phyloP scores from a whole-genome alignment of 2,888 invertebrate genomes.

The Cylindroiulus punctatus region DNA sequence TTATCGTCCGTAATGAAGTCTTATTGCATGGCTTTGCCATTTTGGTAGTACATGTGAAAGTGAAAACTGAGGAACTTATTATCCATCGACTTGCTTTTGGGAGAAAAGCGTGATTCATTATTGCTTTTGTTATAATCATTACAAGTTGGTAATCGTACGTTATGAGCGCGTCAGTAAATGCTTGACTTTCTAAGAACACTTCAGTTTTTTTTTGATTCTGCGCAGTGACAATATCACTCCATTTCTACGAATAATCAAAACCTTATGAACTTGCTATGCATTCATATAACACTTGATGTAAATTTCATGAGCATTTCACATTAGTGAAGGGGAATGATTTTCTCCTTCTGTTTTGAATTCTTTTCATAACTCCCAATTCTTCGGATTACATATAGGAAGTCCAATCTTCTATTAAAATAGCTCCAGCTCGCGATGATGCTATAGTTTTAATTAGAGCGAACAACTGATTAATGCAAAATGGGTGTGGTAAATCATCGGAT shows the following conservation, averaged over 20 bases:
- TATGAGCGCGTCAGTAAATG: too few relatives aligned
- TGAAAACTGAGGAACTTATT: background rate
- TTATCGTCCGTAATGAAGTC: background rate
- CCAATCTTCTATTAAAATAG: background rate
- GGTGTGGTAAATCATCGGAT: background rate
- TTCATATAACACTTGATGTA: background rate
- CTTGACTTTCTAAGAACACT: too few relatives aligned
- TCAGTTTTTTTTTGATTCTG: too few relatives aligned
- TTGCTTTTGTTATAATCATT: background rate
- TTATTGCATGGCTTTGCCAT: background rate
- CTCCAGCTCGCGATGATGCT: background rate
- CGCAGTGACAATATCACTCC: background rate
- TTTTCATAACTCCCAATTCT: background rate
- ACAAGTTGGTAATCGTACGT: too few relatives aligned
- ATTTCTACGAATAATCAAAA: background rate
- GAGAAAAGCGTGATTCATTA: background rate
- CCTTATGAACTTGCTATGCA: background rate
- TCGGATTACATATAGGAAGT: background rate
- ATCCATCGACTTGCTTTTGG: background rate
- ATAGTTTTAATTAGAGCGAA: background rate
- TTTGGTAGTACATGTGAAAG: background rate
- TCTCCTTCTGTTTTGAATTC: too few relatives aligned
- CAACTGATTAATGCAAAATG: background rate
- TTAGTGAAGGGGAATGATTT: too few relatives aligned
- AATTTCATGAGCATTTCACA: background rate